Conservation (phyloP, 2,888 invertebrate genomes). For the Cryptus viduatorius region DNA sequence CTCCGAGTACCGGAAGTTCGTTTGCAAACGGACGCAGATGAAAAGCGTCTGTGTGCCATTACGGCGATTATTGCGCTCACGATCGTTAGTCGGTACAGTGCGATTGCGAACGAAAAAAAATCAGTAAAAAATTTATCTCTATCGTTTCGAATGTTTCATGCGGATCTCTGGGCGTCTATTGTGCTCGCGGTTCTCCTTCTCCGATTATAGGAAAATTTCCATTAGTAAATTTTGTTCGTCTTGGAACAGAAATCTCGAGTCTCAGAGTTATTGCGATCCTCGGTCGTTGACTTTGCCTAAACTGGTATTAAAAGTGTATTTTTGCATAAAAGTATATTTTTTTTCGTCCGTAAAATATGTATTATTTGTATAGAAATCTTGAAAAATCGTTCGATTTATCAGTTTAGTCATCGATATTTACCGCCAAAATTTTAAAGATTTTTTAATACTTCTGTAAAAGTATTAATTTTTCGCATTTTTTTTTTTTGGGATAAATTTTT, state of each 20-base stretch:
- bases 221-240: background rate
- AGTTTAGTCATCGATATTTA: no score
- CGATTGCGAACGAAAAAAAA: conserved; percentile 27
- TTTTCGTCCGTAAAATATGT: no score
- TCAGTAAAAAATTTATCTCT: conserved; percentile 17
- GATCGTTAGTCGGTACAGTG: conserved; percentile 46
- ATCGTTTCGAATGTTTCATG: conserved; percentile 9
- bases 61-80: conserved; percentile 55
- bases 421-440: no score
- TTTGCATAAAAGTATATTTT: no score
- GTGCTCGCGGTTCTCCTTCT: background rate
- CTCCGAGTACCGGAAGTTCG: conserved; percentile 41
- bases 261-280: no score
- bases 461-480: no score
- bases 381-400: no score
- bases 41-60: conserved; percentile 21
- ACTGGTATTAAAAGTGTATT: no score
- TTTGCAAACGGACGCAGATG: conserved; percentile 39
- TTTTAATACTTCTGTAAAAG: no score
- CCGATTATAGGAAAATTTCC: background rate
- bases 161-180: background rate
- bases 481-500: no score
- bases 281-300: no score
- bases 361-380: no score
- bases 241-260: background rate